phyloP scores from a whole-genome alignment of 2,888 invertebrate genomes.

The Leucoma salicis region DNA sequence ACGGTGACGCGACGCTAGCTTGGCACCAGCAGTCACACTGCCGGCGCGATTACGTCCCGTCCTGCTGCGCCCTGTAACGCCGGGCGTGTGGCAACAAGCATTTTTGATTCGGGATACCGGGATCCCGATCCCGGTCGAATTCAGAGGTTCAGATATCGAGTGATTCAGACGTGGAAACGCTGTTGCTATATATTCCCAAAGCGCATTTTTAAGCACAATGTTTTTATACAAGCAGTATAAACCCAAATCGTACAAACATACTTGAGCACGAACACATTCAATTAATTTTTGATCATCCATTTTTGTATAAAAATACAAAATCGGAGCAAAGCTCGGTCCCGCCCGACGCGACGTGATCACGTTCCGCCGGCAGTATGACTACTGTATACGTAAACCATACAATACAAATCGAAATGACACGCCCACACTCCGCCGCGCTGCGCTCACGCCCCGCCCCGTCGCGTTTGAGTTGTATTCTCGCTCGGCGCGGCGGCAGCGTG shows the following conservation, averaged over 20 bases:
- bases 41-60: too few species aligned
- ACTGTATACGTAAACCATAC: too few species aligned
- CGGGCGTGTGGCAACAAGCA: too few species aligned
- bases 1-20: too few species aligned
- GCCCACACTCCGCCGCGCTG: too few species aligned
- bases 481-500: background rate
- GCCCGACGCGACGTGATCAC: background rate
- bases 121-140: too few species aligned
- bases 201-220: background rate
- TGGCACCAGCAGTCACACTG: too few species aligned
- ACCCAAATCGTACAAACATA: background rate
- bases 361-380: background rate
- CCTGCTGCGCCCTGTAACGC: too few species aligned
- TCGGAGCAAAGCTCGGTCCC: background rate
- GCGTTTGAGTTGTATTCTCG: background rate
- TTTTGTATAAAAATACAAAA: background rate
- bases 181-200: background rate
- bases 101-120: too few species aligned
- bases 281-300: background rate
- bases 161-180: too few species aligned
- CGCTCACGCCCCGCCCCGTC: background rate
- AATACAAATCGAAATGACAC: too few species aligned
- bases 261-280: background rate
- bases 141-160: too few species aligned
- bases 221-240: background rate